Percentiles rank a stretch among this genome's conserved stretches.
These are phyloP conservation scores for Zaprionus lachaisei DNA, from an alignment of 1,140 invertebrate genomes.

Conservation along the genomic window DNA sequence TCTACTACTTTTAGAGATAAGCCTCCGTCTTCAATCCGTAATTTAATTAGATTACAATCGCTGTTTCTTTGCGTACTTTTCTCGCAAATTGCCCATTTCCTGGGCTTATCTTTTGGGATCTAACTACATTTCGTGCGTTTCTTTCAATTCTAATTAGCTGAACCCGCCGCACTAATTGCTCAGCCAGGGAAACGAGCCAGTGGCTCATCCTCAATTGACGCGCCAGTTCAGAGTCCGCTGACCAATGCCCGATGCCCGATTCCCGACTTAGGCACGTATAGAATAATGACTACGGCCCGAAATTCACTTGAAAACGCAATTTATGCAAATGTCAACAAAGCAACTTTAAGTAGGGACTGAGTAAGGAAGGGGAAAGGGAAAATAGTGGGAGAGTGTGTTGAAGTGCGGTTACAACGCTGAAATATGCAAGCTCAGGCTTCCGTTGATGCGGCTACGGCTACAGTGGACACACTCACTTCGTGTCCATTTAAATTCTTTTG, in stretches of 20 bases:
- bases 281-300: constrained; percentile 23
- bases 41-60: constrained; percentile 7
- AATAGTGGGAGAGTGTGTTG: not conserved
- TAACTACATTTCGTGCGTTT: constrained; percentile 22
- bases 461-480: constrained; percentile 11
- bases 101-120: constrained; percentile 20
- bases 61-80: not conserved
- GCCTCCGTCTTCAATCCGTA: not conserved
- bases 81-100: constrained; percentile 42
- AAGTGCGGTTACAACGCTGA: constrained; percentile 31
- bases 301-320: constrained; percentile 61
- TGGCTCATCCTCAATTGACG: constrained; percentile 32
- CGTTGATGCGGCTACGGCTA: constrained; percentile 40
- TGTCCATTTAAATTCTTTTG: constrained; percentile 79
- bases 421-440: constrained; percentile 72
- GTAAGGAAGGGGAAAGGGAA: not conserved
- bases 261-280: constrained; percentile 33
- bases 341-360: constrained; percentile 17
- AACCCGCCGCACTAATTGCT: constrained; percentile 30
- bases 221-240: not conserved
- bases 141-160: constrained; percentile 41
- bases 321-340: constrained; percentile 67
- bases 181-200: constrained; percentile 9
- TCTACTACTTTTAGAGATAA: not conserved
- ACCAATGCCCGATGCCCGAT: not conserved